Evolutionary conservation across 2,113 vertebrate species (phyloP), one percentile per base, ranked within the genome.

Genomic region (Maccullochella peelii): DNA sequence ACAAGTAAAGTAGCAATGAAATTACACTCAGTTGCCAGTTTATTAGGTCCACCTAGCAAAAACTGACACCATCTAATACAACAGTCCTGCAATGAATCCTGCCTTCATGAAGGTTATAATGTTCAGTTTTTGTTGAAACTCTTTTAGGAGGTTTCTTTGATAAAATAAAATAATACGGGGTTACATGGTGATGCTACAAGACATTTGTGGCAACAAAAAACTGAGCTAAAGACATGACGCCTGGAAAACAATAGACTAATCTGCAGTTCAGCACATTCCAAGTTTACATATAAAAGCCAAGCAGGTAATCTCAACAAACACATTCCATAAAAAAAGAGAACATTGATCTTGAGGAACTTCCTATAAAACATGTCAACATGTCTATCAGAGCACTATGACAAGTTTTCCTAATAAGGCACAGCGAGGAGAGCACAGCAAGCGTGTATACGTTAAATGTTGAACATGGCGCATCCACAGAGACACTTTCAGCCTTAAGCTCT

Each of bases 401-500:
- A 66, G 16, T 71, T 27, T 61, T 47, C 25, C 6, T 54, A 27
- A 30, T 18, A n/a, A 40, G 8, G 38, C 54, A 49, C 14, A 54
- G 9, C 1, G 18, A 67, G 33, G 16, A 82, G 0, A 44, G 11
- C 2, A 14, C 59, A 71, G 10, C 23, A 3, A 14, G 25, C 11
- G 7, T 27, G 54, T 50, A 18, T 21, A 9, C 10, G 14, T 36
- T 7, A 54, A 16, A 57, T 30, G 57, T 1, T 76, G 52, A 14
- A 38, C 12, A 49, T 23, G 36, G n/a, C 1, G 30, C 63, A 72
- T 72, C 44, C 33, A 65, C 73, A 68, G n/a, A 27, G 58, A 14
- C 52, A 33, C 61, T 82, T 76, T 70, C 49, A 69, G 59, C 50
- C 70, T 74, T 21, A 36, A 40, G 49, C 72, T 47, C 5, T 16